A percentile compares a stretch with the other conserved stretches of the same genome.
These are phyloP conservation scores for Hoplostethus mediterraneus DNA, from an alignment of 2,797 vertebrate genomes.

Conservation along the genomic window DNA sequence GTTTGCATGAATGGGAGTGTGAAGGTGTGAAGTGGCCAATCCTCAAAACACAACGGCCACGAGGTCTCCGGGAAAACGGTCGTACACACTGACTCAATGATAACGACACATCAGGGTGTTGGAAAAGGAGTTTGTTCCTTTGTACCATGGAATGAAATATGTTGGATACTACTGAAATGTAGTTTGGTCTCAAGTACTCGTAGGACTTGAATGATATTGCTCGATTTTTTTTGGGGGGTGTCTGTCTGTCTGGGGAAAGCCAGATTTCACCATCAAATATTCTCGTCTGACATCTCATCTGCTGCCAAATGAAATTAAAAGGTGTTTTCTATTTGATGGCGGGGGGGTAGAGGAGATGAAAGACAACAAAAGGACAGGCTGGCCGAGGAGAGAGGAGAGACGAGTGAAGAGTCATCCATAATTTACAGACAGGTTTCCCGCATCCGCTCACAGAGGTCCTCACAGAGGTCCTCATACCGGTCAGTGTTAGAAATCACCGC, in stretches of 20 bases:
- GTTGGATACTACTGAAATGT: background rate
- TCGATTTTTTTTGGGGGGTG: background rate
- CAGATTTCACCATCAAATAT: background rate
- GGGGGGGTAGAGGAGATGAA: background rate
- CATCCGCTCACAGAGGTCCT: constrained; percentile 20
- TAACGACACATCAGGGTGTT: constrained; percentile 18
- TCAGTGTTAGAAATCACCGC: constrained; percentile 47
- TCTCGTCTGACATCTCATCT: no score
- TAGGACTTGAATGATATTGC: background rate
- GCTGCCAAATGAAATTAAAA: no score
- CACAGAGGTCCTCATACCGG: constrained; percentile 24
- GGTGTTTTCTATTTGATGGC: background rate
- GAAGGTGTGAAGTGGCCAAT: constrained; percentile 27
- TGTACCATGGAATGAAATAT: background rate
- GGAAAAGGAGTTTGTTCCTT: constrained; percentile 31
- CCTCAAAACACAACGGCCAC: constrained; percentile 11
- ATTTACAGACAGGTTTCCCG: constrained; percentile 34
- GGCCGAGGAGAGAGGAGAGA: background rate
- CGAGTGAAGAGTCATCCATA: constrained; percentile 27
- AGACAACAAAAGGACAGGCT: background rate
- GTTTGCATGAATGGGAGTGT: background rate
- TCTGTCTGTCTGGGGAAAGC: background rate
- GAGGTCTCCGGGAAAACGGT: constrained; percentile 7
- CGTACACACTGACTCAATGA: background rate
- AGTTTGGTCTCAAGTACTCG: background rate